Conservation (phyloP, 2,113 vertebrate genomes). For the Ornithorhynchus anatinus region DNA sequence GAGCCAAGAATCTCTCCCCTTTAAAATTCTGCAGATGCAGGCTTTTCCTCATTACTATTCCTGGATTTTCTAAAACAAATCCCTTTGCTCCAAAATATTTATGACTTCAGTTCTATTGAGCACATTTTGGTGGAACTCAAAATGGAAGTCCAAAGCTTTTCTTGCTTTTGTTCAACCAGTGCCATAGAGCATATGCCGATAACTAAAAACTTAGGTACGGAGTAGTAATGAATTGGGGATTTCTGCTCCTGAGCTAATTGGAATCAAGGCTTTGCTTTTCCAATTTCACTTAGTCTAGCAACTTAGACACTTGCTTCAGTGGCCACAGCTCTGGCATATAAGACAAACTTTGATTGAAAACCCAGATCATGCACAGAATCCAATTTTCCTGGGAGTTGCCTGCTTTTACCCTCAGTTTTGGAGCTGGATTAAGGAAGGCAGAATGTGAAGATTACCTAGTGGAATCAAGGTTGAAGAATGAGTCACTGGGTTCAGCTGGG, state of each 20-base stretch:
- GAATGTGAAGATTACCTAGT: neutral
- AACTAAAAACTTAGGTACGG: neutral
- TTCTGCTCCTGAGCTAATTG: neutral
- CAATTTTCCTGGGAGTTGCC: neutral
- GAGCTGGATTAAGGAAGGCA: neutral
- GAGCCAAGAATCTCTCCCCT: neutral
- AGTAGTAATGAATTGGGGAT: neutral
- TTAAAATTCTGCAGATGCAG: neutral
- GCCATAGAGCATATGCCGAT: neutral
- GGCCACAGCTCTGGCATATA: neutral
- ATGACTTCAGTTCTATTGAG: neutral
- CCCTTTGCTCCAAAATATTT: neutral
- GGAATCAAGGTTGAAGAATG: neutral
- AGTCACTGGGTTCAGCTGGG: neutral
- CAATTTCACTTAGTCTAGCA: neutral
- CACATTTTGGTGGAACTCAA: too few species aligned
- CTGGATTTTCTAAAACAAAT: neutral
- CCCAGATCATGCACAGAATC: accelerated
- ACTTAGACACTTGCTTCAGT: too few species aligned
- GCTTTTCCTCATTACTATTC: neutral
- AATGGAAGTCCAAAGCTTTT: neutral
- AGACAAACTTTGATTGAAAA: neutral
- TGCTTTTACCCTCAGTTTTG: neutral
- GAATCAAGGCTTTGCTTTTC: neutral
- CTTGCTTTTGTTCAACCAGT: neutral